A percentile compares a stretch with the other conserved stretches of the same genome.
These are phyloP conservation scores for Galemys pyrenaicus DNA, from an alignment of 2,113 vertebrate genomes.

Conservation along the genomic window DNA sequence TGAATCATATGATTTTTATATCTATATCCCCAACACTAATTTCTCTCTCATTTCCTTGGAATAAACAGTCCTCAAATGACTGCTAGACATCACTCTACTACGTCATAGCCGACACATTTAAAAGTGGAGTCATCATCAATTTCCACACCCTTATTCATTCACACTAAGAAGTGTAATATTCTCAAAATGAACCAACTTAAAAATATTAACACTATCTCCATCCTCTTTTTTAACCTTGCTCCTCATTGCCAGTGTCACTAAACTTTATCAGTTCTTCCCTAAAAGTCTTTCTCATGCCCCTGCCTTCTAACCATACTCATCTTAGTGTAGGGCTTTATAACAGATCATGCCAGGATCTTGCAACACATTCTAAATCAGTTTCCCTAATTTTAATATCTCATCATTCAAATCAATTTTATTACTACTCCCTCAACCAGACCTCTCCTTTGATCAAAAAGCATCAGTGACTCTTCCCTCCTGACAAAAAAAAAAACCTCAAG, in stretches of 20 bases:
- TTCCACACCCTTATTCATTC: slow-evolving; percentile 9
- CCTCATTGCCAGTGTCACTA: background rate
- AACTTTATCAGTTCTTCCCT: background rate
- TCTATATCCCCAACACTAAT: slow-evolving; percentile 7
- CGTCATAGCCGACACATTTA: slow-evolving; percentile 38
- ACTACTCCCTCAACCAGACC: background rate
- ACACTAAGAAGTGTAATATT: background rate
- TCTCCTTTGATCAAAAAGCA: slow-evolving; percentile 14
- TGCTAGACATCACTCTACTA: slow-evolving; percentile 2
- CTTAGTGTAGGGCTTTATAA: background rate
- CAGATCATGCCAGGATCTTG: background rate
- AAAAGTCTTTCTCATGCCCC: background rate
- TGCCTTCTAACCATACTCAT: background rate
- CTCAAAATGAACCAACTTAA: background rate
- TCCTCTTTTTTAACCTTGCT: background rate
- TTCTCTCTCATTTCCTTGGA: slow-evolving; percentile 14
- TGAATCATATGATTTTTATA: slow-evolving; percentile 31
- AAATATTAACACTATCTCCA: background rate
- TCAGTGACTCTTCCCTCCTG: background rate
- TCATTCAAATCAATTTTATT: slow-evolving; percentile 10
- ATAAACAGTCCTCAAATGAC: slow-evolving; percentile 28
- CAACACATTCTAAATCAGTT: background rate
- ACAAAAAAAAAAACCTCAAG: background rate
- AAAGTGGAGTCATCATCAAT: slow-evolving; percentile 42
- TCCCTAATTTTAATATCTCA: background rate